Evolutionary conservation across 2,888 invertebrate species (phyloP), one percentile per base, ranked within the genome.

Genomic region (Epsilonema sp.): DNA sequence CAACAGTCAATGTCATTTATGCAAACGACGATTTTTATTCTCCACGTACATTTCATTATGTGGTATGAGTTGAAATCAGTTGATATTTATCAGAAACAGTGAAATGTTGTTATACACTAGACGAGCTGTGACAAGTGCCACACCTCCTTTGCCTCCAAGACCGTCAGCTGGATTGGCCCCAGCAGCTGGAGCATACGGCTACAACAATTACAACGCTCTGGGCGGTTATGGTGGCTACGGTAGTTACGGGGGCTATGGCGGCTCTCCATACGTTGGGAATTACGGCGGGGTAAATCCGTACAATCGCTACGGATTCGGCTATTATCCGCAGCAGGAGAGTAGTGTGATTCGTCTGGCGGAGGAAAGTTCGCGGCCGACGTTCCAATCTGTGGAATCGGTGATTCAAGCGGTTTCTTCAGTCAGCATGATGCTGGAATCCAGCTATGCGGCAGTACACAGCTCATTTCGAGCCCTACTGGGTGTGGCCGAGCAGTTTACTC

Each of bases 351-450:
- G 83, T 64, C 73, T 82, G 61, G 89, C 87, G 0, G 87, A 89
- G 67, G 87, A 87, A 57, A 82, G 78, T 58, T 83, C 89, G 0
- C 73, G 89, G 41, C 81, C 82, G 47, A 85, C 94, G 5, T 94
- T 94, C 67, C 82, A 89, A 60, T 86, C 85, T 16, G 85, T 94
- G 55, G 89, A 92, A 67, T 80, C 85, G 45, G 73, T 90, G 21
- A 84, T 89, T 2, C 77, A 80, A 55, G 86, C 92, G 1, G 82
- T 92, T 54, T 80, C 82, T 20, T 89, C 92, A 45, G 77, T 94
- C 2, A 83, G 89, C 2, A 83, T 87, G 76, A 89, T 94, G 86
- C 67, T 94, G 47, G 92, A 92, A 62, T 90, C 89, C 22, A 90
- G 92, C 40, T 90, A 87, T 66, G 82, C 83, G 64, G 90, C 92